These are phyloP conservation scores for Trichogramma pretiosum DNA, from an alignment of 1,140 invertebrate genomes.

Conservation along the genomic window DNA sequence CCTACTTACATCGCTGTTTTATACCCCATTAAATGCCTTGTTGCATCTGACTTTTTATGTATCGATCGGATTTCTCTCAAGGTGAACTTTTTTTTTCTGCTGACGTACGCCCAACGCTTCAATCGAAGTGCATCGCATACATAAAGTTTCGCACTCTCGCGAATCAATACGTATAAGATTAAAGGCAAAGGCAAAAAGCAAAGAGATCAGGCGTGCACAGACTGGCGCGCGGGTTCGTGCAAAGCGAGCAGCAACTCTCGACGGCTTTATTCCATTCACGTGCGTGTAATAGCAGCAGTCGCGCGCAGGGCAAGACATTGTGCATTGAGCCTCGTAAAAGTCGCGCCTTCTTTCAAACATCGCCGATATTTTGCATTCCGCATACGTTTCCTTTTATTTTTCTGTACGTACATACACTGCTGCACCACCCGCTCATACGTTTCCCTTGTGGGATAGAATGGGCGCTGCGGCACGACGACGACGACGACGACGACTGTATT, in stretches of 20 bases:
- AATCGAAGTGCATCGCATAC: too few species aligned
- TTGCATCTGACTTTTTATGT: too few species aligned
- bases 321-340: conserved; percentile 30
- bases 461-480: conserved; percentile 15
- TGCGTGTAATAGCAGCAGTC: too few species aligned
- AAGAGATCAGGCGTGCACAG: not conserved
- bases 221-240: too few species aligned
- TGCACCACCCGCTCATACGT: too few species aligned
- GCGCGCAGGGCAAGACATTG: conserved; percentile 20
- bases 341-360: conserved; percentile 30
- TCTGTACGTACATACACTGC: conserved; percentile 17
- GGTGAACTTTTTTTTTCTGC: too few species aligned
- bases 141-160: too few species aligned
- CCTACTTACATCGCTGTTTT: not conserved
- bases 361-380: conserved; percentile 22
- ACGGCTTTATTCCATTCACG: conserved; percentile 15
- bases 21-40: not conserved
- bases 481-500: too few species aligned
- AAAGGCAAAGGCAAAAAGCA: conserved; percentile 5
- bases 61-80: too few species aligned
- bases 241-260: not conserved
- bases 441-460: too few species aligned
- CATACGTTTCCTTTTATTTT: conserved; percentile 23
- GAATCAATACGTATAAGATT: conserved; percentile 19
- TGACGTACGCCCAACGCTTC: too few species aligned